Base-by-base conservation (phyloP, 35 echinoderm and acorn worm species). In the Lytechinus variegatus region DNA sequence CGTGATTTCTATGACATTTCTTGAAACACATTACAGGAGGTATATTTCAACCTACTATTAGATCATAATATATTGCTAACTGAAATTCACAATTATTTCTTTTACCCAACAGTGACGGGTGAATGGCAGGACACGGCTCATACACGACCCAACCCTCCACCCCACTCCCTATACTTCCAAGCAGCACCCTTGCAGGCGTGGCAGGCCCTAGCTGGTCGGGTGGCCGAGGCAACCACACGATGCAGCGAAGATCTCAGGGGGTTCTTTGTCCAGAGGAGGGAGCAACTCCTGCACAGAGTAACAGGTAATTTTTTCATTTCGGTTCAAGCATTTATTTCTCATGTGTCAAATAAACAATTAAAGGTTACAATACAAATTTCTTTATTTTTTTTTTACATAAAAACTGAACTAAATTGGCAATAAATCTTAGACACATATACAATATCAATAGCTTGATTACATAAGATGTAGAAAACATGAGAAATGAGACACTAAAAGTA, bases 101-200 rank as follows among this genome's bases (percentile, higher is more conserved):
- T 79, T 89, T 51, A 16, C 8, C 89, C 61, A 7, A 27, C 87
- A 96, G 96, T 96, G 6, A 52, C 92, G 9, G 96, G 96, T 51
- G 95, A 94, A 24, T 97, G 95, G 95, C 91, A 89, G 87, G 79
- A 60, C 60, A 33, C 92, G 27, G 56, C 61, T 6, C 96, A 95
- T 24, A 54, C 72, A 9, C 33, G 61, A 19, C 51, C 72, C 66
- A 91, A 53, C 87, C 27, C 33, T 52, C 52, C 91, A 4, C 97
- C 98, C 16, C 87, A 96, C 9, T 94, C 96, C 29, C 87, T 97
- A n/a, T 99, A 99, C 95, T 98, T 99, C 92, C 95, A 98, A 95
- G 91, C 95, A 86, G 94, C 90, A n/a, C 95, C 96, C 44, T 87
- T 99, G 27, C 91, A 97, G 72, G 96, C 94, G 3, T 99, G 98